Evolutionary conservation across 2,888 invertebrate genomes (phyloP).

Genomic region (Stenodera caucasica): DNA sequence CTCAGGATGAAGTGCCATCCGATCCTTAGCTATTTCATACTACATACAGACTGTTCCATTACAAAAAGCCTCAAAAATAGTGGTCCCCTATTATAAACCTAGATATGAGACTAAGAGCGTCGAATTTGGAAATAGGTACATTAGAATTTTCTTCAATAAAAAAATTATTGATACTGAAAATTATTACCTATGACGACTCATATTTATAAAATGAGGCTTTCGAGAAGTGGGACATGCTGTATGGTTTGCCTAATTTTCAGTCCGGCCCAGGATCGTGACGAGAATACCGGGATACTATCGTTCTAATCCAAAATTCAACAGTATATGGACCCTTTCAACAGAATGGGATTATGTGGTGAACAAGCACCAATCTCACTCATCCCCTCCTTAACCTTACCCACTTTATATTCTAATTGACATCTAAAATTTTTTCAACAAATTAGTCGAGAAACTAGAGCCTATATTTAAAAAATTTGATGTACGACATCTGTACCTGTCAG

Average conservation of each 20-base stretch:
- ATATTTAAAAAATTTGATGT: constrained; percentile 20
- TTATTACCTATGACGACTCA: no score
- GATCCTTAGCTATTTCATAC: constrained; percentile 32
- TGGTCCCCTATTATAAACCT: no score
- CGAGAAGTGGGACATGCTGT: no score
- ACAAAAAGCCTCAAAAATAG: no score
- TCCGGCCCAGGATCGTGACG: constrained; percentile 30
- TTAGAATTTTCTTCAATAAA: no score
- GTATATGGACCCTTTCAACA: constrained; percentile 32
- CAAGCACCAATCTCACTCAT: not conserved
- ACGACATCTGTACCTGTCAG: constrained; percentile 44
- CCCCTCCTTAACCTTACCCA: not conserved
- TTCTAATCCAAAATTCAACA: constrained; percentile 32
- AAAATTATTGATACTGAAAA: no score
- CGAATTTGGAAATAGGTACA: no score
- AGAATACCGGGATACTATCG: constrained; percentile 26
- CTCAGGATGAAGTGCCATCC: constrained; percentile 41
- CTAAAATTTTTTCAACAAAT: not conserved
- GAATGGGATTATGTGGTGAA: constrained; percentile 27
- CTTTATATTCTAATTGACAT: not conserved
- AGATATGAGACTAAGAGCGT: no score
- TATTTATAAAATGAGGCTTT: no score
- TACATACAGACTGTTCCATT: no score
- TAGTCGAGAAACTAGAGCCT: no score
- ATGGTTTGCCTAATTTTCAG: constrained; percentile 25